A percentile compares a stretch with the other conserved stretches of the same genome.
Evolutionary conservation across 2,888 invertebrate genomes (phyloP).

Genomic region (Pharmacophagus antenor): DNA sequence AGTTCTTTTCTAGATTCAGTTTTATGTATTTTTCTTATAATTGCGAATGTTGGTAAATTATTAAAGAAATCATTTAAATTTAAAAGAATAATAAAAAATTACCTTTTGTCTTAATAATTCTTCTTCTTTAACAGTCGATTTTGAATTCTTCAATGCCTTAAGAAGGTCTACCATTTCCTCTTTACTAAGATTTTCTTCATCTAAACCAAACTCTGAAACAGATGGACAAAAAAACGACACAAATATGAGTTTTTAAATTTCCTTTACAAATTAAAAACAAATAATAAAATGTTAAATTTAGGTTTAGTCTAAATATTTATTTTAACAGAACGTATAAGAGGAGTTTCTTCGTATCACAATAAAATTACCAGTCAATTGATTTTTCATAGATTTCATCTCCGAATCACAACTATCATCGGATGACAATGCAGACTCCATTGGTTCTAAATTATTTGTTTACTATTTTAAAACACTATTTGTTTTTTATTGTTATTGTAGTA

Average conservation of each 20-base stretch:
- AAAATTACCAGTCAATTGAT: constrained; percentile 59
- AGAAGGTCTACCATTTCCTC: constrained; percentile 74
- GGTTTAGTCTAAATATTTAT: too few species aligned
- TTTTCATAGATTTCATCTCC: constrained; percentile 66
- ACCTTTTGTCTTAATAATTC: constrained; percentile 51
- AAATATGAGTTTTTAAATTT: not conserved
- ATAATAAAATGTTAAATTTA: too few species aligned
- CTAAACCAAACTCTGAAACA: constrained; percentile 65
- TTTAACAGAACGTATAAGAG: not conserved
- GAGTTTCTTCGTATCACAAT: not conserved
- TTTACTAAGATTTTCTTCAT: constrained; percentile 69
- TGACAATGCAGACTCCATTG: constrained; percentile 50
- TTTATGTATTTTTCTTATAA: too few species aligned
- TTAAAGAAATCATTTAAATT: not conserved
- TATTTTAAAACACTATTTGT: not conserved
- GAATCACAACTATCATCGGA: constrained; percentile 72
- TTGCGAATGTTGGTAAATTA: too few species aligned
- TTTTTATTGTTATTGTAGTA: not conserved
- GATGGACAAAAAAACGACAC: not conserved
- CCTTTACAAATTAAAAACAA: not conserved
- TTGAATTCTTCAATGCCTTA: constrained; percentile 69
- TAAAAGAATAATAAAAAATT: constrained; percentile 12
- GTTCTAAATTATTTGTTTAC: not conserved
- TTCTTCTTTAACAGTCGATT: constrained; percentile 61
- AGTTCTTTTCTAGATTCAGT: too few species aligned